Conservation (phyloP, 2,113 vertebrate genomes). For the Candoia aspera region DNA sequence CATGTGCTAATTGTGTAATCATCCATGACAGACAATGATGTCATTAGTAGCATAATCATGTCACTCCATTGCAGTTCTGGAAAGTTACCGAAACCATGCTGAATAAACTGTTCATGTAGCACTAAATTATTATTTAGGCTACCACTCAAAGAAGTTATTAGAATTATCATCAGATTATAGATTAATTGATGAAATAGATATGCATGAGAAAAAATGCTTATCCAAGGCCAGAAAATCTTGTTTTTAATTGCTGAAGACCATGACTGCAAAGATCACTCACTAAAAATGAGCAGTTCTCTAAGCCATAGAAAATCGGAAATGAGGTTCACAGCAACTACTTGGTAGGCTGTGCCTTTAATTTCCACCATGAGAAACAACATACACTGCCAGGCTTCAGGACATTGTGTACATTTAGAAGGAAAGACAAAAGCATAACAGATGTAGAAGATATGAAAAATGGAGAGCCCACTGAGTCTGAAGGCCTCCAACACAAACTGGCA, state of each 20-base stretch:
- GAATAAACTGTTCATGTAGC: background rate
- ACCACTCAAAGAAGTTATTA: background rate
- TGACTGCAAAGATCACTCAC: background rate
- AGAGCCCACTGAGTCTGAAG: conserved; percentile 52
- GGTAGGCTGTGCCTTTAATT: conserved; percentile 39
- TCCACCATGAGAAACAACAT: conserved; percentile 45
- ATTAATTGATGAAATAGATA: background rate
- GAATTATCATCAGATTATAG: background rate
- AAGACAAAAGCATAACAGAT: conserved; percentile 66
- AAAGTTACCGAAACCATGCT: background rate
- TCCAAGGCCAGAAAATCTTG: background rate
- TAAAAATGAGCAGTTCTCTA: background rate
- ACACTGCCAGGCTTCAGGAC: conserved; percentile 33
- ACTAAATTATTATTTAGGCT: background rate
- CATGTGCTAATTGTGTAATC: background rate
- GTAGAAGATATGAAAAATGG: conserved; percentile 50
- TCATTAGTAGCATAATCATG: background rate
- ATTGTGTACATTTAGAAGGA: conserved; percentile 41
- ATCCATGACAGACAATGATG: background rate
- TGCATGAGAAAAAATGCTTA: background rate
- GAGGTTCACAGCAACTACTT: background rate
- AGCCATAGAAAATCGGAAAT: background rate
- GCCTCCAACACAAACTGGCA: conserved; percentile 31
- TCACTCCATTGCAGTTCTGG: background rate
- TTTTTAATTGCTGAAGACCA: background rate